Conservation (phyloP, 1,140 invertebrate genomes). For the Cydia amplana region DNA sequence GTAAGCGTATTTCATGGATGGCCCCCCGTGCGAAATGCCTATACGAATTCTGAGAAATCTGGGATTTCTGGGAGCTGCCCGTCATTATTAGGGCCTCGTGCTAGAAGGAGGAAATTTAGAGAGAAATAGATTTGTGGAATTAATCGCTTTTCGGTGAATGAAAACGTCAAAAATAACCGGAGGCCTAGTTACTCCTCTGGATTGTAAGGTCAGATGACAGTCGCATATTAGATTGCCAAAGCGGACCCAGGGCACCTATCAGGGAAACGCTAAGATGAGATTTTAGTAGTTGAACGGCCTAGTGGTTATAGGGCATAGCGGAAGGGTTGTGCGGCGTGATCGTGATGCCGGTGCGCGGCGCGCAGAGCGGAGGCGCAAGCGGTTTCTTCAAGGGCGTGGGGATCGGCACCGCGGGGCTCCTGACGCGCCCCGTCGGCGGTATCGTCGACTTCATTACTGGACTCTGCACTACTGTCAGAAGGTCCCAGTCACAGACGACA, state of each 20-base stretch:
- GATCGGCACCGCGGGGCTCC: slow-evolving; percentile 57
- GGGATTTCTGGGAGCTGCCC: no score
- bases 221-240: no score
- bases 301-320: slow-evolving; percentile 52
- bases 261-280: no score
- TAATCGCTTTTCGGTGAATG: no score
- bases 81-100: no score
- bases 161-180: no score
- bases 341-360: slow-evolving; percentile 53
- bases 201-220: no score
- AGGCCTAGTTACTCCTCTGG: no score
- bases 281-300: not conserved
- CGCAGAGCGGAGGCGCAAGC: slow-evolving; percentile 48
- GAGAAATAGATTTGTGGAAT: no score
- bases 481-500: slow-evolving; percentile 43
- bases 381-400: slow-evolving; percentile 60
- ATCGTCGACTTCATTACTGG: slow-evolving; percentile 64
- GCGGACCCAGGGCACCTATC: no score
- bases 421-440: slow-evolving; percentile 60
- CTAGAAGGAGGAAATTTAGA: no score
- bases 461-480: slow-evolving; percentile 58
- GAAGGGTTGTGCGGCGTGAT: slow-evolving; percentile 63
- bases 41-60: no score
- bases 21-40: not conserved
- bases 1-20: not conserved